Evolutionary conservation across 2,113 vertebrate genomes (phyloP), one percentile per base, ranked within the genome.

Genomic region (Coptodon bakossiorum): DNA sequence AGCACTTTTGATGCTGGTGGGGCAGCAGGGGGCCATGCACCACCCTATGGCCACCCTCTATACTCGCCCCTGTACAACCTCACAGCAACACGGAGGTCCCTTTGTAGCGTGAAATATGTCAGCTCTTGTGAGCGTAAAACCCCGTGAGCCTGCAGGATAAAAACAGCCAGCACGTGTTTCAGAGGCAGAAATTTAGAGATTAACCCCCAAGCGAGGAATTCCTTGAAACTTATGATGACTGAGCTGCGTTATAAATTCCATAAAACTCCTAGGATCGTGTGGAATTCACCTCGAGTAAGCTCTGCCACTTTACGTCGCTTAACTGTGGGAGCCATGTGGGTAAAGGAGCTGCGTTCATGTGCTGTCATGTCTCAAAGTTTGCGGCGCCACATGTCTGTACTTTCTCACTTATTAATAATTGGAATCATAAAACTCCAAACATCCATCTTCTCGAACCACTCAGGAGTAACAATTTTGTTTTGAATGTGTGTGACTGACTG

Each of bases 341-440:
- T 34, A 78, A 78, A 34, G 10, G 6, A 52, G 50, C 22, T 12
- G 17, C 31, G 9, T 73, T 88, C 90, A 24, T 91, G 90, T 92
- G 29, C 53, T 24, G 63, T 91, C 92, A 68, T 89, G 89, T 57
- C 16, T 52, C 73, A 78, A 52, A 52, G 45, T 50, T 52, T 56
- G 52, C 6, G 66, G 81, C 40, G 87, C 88, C 87, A 7, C 7
- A 27, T 3, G 84, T 87, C 86, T 90, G 82, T 82, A 84, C 76
- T 31, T 80, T 80, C 54, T 81, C 87, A 86, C 82, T 88, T 61
- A 81, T 68, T 86, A 68, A 84, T 88, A 82, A 82, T 80, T 57
- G 34, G 24, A 79, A 84, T 87, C 71, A 50, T 78, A 31, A 50
- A 78, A 48, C 24, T 78, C 27, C 40, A 86, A 76, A 76, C 48